Evolutionary conservation across 2,113 vertebrate genomes (phyloP).

Genomic region (Gavialis gangeticus): DNA sequence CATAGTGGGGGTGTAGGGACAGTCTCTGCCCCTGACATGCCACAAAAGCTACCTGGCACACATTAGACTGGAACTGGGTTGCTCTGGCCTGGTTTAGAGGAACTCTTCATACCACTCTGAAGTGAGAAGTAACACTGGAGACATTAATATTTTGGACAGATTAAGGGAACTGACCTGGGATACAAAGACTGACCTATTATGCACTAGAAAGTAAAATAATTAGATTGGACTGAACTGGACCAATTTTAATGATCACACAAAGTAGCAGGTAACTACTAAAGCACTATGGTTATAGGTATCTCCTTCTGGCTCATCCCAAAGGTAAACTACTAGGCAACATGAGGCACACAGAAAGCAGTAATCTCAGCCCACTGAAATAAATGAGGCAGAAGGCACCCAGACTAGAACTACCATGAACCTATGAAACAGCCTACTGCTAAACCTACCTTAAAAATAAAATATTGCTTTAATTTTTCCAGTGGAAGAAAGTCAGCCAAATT

Average conservation of each 20-base stretch:
- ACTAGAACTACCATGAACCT: background rate
- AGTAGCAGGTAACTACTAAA: background rate
- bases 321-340: background rate
- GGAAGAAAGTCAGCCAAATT: background rate
- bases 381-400: background rate
- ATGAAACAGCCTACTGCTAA: background rate
- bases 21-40: too few relatives aligned
- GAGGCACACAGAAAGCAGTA: accelerated
- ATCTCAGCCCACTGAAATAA: background rate
- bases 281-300: background rate
- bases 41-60: too few relatives aligned
- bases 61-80: too few relatives aligned
- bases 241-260: background rate
- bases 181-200: too few relatives aligned
- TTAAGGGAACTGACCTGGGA: too few relatives aligned
- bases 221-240: background rate
- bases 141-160: too few relatives aligned
- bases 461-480: background rate
- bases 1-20: too few relatives aligned
- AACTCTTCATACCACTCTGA: too few relatives aligned
- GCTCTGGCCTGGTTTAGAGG: too few relatives aligned
- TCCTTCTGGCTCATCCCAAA: background rate
- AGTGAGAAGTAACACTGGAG: too few relatives aligned
- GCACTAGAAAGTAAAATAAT: too few relatives aligned
- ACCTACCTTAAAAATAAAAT: background rate